These are phyloP conservation scores for Hemiscyllium ocellatum DNA, from an alignment of 2,113 vertebrate species.

Conservation along the genomic window DNA sequence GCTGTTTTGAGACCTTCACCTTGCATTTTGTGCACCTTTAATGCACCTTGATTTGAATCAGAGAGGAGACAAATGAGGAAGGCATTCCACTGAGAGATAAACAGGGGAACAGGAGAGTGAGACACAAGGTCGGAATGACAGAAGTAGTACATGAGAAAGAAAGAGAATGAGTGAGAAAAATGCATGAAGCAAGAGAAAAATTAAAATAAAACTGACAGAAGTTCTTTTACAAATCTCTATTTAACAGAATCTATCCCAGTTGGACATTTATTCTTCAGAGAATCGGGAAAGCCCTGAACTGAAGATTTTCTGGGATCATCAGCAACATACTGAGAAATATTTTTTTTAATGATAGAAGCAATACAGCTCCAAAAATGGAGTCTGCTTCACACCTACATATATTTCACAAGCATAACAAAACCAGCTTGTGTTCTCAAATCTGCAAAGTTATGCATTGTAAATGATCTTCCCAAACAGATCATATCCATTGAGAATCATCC, in stretches of 20 bases:
- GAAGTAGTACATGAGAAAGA: not conserved
- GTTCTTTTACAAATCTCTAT: not conserved
- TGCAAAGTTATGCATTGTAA: constrained; percentile 32
- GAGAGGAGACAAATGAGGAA: not conserved
- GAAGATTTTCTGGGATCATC: not conserved
- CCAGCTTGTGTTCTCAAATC: constrained; percentile 18
- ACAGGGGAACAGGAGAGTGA: not conserved
- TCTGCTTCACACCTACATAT: not conserved
- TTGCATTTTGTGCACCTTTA: no score
- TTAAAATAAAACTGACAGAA: not conserved
- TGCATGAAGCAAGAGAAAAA: not conserved
- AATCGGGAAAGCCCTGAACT: not conserved
- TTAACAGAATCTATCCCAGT: not conserved
- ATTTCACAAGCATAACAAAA: constrained; percentile 34
- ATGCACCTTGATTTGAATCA: no score
- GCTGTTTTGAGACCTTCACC: no score
- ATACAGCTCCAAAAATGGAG: not conserved
- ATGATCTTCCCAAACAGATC: constrained; percentile 24
- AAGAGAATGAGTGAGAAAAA: not conserved
- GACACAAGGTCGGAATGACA: not conserved
- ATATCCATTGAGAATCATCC: constrained; percentile 32
- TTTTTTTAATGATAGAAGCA: not conserved
- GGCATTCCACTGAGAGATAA: not conserved
- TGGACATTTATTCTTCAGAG: not conserved
- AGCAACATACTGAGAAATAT: not conserved